These are phyloP conservation scores for Andrena bucephala DNA, from an alignment of 2,888 invertebrate species.

Conservation along the genomic window DNA sequence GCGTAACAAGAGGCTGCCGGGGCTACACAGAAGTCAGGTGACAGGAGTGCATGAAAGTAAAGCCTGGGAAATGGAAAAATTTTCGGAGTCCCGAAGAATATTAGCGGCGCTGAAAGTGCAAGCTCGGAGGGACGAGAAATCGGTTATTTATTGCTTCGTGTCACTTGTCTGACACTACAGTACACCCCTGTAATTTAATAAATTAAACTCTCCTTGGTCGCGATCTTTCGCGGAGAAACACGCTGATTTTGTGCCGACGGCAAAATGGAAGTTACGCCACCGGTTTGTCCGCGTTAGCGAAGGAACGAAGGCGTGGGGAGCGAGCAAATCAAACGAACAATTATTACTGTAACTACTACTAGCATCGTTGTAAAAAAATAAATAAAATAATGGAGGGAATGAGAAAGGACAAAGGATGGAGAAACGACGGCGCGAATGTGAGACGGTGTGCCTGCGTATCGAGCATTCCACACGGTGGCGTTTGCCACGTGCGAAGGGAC, in stretches of 20 bases:
- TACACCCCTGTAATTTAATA: background rate
- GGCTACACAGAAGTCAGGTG: background rate
- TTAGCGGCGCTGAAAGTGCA: too few species aligned
- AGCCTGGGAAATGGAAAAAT: background rate
- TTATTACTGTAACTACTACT: constrained; percentile 74
- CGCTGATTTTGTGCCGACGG: constrained; percentile 25
- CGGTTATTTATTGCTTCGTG: background rate
- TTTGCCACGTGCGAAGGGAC: constrained; percentile 13
- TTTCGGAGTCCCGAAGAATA: too few species aligned
- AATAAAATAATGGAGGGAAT: constrained; percentile 1
- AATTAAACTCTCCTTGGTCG: background rate
- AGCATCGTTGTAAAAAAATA: constrained; percentile 67
- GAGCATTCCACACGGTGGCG: constrained; percentile 27
- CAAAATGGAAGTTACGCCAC: constrained; percentile 43
- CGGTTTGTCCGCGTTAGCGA: constrained; percentile 43
- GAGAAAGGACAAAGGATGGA: constrained; percentile 5
- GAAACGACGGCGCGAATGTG: constrained; percentile 52
- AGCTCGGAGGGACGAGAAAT: background rate
- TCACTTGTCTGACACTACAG: background rate
- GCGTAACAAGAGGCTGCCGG: background rate
- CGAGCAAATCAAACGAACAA: constrained; percentile 79
- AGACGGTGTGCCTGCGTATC: constrained; percentile 41
- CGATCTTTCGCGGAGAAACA: background rate
- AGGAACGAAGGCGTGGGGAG: constrained; percentile 45
- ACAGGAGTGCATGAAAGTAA: background rate